Evolutionary conservation across 2,888 invertebrate genomes (phyloP), one percentile per base, ranked within the genome.

Genomic region (Hydroisotoma schaefferi): DNA sequence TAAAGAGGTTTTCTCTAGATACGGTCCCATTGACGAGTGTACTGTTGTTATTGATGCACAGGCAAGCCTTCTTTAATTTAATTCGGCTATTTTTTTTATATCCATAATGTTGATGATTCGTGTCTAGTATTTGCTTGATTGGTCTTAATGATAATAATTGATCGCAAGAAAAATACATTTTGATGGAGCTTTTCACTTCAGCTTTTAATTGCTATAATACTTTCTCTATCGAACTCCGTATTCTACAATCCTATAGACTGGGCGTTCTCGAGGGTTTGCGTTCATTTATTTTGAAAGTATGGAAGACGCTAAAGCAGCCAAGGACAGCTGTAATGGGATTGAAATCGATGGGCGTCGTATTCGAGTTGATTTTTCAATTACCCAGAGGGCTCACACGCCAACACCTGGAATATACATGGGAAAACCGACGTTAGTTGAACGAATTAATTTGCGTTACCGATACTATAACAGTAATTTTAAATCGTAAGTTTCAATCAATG

Each of bases 401-500:
- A 98, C 97, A 4, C 97, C 97, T 6, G 97, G 97, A 58, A 88
- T 95, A 72, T 97, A 97, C 76, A 92, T 94, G 88, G 97, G 97
- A 51, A 90, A 89, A 78, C 90, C 93, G 1, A 91, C 93, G 85
- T 86, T 77, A 82, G 84, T 25, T 10, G 15, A 33, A 33, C 33
- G 15, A 33, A 8, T 10, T 33, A n/a, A 10, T 33, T 33, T 33
- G 15, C 15, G 33, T 10, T 10, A 33, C 15, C 33, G 33, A 8
- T 33, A 15, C 8, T 33, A 33, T 15, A 10, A 10, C 33, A 33
- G 8, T 15, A 15, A 33, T 10, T 33, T 15, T 8, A 33, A 33
- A 10, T 8, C 15, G 33, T 10, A 28, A 28, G 40, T 43, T 23
- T 47, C n/a, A 47, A 3, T 23, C 26, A 47, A 4, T 25, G 81